Conservation (phyloP, 92 coral and sea anemone species). For the Epizoanthus stellaris region DNA sequence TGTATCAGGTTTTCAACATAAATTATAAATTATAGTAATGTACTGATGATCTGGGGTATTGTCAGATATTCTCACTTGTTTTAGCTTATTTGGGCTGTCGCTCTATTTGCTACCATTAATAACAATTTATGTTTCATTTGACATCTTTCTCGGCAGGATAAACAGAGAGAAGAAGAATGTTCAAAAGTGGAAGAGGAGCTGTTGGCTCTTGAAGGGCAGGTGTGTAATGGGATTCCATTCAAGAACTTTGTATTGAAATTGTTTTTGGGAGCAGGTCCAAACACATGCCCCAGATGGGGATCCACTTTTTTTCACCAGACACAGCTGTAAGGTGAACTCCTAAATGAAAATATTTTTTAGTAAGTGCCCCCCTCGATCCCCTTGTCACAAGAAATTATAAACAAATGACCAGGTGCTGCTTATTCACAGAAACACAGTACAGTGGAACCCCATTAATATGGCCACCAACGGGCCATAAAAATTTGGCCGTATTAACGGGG, state of each 20-base stretch:
- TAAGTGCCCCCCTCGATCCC: not conserved
- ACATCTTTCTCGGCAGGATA: constrained; percentile 21
- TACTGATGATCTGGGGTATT: no score
- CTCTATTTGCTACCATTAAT: not conserved
- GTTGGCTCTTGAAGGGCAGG: constrained; percentile 90
- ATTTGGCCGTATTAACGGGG: no score
- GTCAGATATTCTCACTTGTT: no score
- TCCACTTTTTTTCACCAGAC: no score
- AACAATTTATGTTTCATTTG: not conserved
- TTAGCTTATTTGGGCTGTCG: not conserved
- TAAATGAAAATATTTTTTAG: not conserved
- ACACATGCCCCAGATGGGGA: no score
- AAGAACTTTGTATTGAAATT: not conserved
- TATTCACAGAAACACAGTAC: no score
- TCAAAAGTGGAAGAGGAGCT: constrained; percentile 95
- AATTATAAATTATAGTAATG: no score
- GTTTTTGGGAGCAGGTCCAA: not conserved
- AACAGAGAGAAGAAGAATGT: constrained; percentile 74
- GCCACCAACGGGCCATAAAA: no score
- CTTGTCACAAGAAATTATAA: not conserved
- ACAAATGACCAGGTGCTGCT: not conserved
- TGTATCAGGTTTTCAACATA: no score
- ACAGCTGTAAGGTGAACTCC: not conserved
- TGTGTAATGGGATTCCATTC: constrained; percentile 19
- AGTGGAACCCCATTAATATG: no score